A percentile compares a stretch with the other conserved stretches of the same genome.
phyloP scores from a whole-genome alignment of 2,888 invertebrate genomes.

The Polyploca ridens region DNA sequence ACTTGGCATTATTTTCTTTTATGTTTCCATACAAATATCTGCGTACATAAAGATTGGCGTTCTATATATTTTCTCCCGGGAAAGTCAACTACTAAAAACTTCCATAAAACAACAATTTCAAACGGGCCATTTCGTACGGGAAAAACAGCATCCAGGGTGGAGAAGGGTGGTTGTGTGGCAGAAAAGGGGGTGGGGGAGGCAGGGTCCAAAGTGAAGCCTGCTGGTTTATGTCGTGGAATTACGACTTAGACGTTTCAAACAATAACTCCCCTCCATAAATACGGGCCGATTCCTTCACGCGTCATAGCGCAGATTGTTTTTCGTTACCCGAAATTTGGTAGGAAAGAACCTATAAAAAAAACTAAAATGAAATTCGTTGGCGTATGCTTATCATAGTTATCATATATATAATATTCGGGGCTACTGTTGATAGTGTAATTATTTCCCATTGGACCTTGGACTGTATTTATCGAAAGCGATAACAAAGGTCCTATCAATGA shows the following conservation, averaged over 20 bases:
- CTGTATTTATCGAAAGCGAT: background rate
- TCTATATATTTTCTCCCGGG: slow-evolving; percentile 77
- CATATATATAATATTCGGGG: background rate
- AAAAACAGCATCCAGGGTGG: slow-evolving; percentile 79
- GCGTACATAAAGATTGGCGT: slow-evolving; percentile 67
- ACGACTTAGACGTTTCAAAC: slow-evolving; percentile 85
- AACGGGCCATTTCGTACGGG: slow-evolving; percentile 82
- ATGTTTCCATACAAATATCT: slow-evolving; percentile 26
- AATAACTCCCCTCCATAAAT: slow-evolving; percentile 82
- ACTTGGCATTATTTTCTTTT: background rate
- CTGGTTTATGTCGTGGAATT: slow-evolving; percentile 81
- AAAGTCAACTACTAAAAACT: slow-evolving; percentile 84
- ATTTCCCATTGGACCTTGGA: background rate
- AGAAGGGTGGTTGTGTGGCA: slow-evolving; percentile 42
- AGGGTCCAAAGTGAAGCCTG: slow-evolving; percentile 76
- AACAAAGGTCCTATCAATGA: background rate
- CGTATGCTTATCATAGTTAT: background rate
- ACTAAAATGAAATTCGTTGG: slow-evolving; percentile 27
- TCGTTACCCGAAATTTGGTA: slow-evolving; percentile 52
- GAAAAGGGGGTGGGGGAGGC: slow-evolving; percentile 35
- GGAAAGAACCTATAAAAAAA: slow-evolving; percentile 24
- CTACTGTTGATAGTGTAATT: background rate
- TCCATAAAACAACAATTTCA: slow-evolving; percentile 85
- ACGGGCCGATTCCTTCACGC: slow-evolving; percentile 83
- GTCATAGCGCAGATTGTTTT: slow-evolving; percentile 78